Conservation (phyloP, 2,888 invertebrate genomes). For the Carcina quercana region DNA sequence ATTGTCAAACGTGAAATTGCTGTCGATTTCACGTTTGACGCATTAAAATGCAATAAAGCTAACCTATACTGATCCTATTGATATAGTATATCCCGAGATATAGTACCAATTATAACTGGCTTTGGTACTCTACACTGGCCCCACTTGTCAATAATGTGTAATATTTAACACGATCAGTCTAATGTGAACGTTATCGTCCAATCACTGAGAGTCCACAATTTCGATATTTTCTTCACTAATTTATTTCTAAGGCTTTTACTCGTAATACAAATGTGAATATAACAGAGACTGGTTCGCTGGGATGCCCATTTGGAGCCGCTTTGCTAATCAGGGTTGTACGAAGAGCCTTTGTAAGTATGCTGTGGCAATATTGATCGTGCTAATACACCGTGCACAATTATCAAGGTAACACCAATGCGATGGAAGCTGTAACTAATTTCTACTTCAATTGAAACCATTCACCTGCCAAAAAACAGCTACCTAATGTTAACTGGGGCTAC, state of each 20-base stretch:
- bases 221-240: slow-evolving; percentile 33
- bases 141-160: slow-evolving; percentile 4
- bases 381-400: slow-evolving; percentile 22
- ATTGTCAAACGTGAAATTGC: no score
- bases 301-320: slow-evolving; percentile 18
- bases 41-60: no score
- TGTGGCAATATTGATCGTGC: slow-evolving; percentile 17
- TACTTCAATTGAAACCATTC: slow-evolving; percentile 29
- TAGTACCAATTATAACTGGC: no score
- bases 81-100: no score
- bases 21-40: no score
- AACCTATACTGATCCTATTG: no score
- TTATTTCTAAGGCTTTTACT: slow-evolving; percentile 37
- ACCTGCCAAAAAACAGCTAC: slow-evolving; percentile 14
- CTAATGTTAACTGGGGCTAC: no score
- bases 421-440: slow-evolving; percentile 18
- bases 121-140: slow-evolving; percentile 20
- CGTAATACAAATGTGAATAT: slow-evolving; percentile 23
- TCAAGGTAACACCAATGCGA: slow-evolving; percentile 9
- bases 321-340: slow-evolving; percentile 25
- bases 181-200: slow-evolving; percentile 22
- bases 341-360: slow-evolving; percentile 17
- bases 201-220: slow-evolving; percentile 26
- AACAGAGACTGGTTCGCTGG: slow-evolving; percentile 15
- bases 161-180: no score